Conservation (phyloP, 23 tunicate species). For the Styela clava region DNA sequence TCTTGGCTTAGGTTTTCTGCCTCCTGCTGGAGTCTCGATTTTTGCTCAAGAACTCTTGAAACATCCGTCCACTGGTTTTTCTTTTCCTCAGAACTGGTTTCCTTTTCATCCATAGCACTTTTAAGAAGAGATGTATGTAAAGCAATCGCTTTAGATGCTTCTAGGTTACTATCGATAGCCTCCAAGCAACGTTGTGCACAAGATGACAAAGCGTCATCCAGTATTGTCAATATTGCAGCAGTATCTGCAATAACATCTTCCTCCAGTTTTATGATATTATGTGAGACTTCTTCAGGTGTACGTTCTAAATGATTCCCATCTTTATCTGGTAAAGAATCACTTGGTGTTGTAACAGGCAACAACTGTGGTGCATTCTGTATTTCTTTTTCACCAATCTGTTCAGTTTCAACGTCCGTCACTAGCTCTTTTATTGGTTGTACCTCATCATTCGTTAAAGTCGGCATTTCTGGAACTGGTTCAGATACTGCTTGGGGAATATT, state of each 20-base stretch:
- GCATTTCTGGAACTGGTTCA: neutral
- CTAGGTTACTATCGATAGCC: conserved; percentile 44
- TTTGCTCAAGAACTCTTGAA: conserved; percentile 28
- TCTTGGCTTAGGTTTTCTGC: conserved; percentile 35
- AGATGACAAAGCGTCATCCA: conserved; percentile 43
- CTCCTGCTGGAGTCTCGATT: conserved; percentile 23
- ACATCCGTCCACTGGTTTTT: conserved; percentile 61
- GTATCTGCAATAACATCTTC: conserved; percentile 27
- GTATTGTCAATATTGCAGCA: conserved; percentile 43
- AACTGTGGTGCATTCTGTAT: neutral
- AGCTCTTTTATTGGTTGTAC: neutral
- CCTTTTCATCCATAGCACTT: conserved; percentile 48
- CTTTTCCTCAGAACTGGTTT: conserved; percentile 42
- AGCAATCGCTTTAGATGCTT: conserved; percentile 51
- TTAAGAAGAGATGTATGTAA: conserved; percentile 47
- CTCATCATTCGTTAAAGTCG: neutral
- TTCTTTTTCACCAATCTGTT: neutral
- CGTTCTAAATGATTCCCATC: conserved; percentile 1
- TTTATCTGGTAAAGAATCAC: neutral
- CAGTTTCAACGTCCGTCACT: neutral
- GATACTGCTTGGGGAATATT: neutral
- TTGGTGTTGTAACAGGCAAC: neutral
- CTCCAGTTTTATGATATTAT: conserved; percentile 16
- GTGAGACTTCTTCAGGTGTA: conserved; percentile 8
- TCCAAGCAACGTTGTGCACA: conserved; percentile 53